Evolutionary conservation across 2,797 vertebrate genomes (phyloP).

Genomic region (Cossypha niveicapilla): DNA sequence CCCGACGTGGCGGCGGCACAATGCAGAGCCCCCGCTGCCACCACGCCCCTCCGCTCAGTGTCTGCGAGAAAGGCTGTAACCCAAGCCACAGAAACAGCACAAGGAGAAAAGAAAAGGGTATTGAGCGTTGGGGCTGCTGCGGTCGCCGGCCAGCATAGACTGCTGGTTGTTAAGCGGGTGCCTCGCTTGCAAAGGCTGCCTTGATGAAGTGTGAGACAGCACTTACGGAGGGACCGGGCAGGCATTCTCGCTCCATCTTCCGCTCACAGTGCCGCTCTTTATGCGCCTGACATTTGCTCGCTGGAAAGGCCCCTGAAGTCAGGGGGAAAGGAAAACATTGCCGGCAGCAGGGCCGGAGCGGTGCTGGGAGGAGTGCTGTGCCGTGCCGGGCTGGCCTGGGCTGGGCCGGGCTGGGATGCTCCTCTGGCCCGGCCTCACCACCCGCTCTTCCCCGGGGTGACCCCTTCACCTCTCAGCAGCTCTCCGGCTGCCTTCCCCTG

Average conservation of each 20-base stretch:
- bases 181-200: constrained; percentile 67
- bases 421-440: not conserved
- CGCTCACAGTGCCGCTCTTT: constrained; percentile 69
- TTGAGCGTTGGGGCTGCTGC: constrained; percentile 61
- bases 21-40: not conserved
- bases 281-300: constrained; percentile 69
- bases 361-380: not conserved
- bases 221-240: constrained; percentile 66
- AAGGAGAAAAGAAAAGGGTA: constrained; percentile 65
- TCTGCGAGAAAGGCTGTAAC: constrained; percentile 56
- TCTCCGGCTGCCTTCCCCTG: constrained; percentile 18
- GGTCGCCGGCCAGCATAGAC: constrained; percentile 64
- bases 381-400: not conserved
- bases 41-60: not conserved
- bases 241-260: constrained; percentile 67
- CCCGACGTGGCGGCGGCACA: not conserved
- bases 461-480: constrained; percentile 51
- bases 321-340: constrained; percentile 67
- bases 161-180: constrained; percentile 64
- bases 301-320: constrained; percentile 57
- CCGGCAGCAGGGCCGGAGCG: not conserved
- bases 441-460: constrained; percentile 36
- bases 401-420: not conserved
- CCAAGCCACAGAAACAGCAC: constrained; percentile 22
- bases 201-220: constrained; percentile 73